Evolutionary conservation across 2,888 invertebrate genomes (phyloP), one percentile per base, ranked within the genome.

Genomic region (Hartigia nigra): DNA sequence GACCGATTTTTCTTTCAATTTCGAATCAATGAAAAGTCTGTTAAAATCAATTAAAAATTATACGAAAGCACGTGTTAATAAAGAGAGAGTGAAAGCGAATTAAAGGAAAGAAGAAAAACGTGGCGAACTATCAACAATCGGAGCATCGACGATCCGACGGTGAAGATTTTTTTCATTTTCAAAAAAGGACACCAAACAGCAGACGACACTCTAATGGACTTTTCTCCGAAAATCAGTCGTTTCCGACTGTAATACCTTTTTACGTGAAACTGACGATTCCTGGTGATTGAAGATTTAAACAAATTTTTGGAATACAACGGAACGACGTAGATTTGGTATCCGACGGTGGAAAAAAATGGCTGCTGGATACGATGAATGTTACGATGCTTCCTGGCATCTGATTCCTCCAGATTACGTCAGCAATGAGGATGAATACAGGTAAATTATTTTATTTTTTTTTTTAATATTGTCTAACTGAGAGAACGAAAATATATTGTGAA

Each of bases 381-480:
- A 94, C 88, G 95, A 95, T 87, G 93, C 93, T 86, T 93, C 94
- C 87, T 95, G 95, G 95, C 93, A 95, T 80, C 93, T 95, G 84
- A 94, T 95, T 84, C 95, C 95, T 12, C 94, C 95, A 87, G 95
- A 95, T 91, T 96, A 95, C 90, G 94, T 94, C 70, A 93, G 92
- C 82, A 90, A 93, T 92, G 95, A 95, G 74, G 95, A 96, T 76
- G 96, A 95, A 87, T 95, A 95, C 90, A 93, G 95, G 92, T 94
- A 93, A 88, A 85, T 79, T 12, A 74, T 34, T n/a, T n/a, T n/a
- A n/a, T n/a, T n/a, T n/a, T n/a, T n/a, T n/a, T n/a, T n/a, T n/a
- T n/a, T n/a, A n/a, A n/a, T n/a, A n/a, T n/a, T 23, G 0, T 14
- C 39, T 14, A 0, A 23, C 23, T 23, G 3, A 55, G 1, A 9